Percentiles rank a stretch among this genome's conserved stretches.
Evolutionary conservation across 1,140 invertebrate species (phyloP).

Genomic region (Eubasilissa regina): DNA sequence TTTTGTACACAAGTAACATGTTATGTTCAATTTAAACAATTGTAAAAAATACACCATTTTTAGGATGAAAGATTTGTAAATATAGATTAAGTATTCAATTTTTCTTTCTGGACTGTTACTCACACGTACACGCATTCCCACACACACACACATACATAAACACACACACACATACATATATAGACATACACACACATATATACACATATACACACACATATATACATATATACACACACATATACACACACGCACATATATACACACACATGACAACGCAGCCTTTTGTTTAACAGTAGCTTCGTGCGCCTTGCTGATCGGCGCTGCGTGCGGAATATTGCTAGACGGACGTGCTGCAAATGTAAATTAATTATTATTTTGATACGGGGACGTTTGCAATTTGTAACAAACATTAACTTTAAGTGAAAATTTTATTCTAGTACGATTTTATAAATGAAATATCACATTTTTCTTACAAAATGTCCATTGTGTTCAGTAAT

Average conservation of each 20-base stretch:
- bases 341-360: background rate
- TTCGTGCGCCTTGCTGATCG: no score
- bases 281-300: background rate
- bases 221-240: background rate
- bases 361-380: conserved; percentile 34
- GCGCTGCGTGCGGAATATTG: background rate
- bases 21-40: conserved; percentile 18
- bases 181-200: background rate
- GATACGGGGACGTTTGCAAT: conserved; percentile 58
- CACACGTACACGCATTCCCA: conserved; percentile 9
- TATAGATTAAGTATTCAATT: conserved; percentile 22
- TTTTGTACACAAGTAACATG: conserved; percentile 1
- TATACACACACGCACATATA: background rate
- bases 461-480: conserved; percentile 53
- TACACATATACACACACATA: conserved; percentile 9
- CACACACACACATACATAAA: conserved; percentile 5
- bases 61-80: conserved; percentile 7
- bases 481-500: conserved; percentile 56
- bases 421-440: conserved; percentile 47
- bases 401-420: conserved; percentile 51
- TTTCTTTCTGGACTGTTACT: conserved; percentile 3
- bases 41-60: conserved; percentile 9
- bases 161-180: conserved; percentile 16
- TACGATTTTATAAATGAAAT: conserved; percentile 39
- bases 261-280: conserved; percentile 9